phyloP scores from a whole-genome alignment of 2,797 vertebrate species.

The Sitta carolinensis region DNA sequence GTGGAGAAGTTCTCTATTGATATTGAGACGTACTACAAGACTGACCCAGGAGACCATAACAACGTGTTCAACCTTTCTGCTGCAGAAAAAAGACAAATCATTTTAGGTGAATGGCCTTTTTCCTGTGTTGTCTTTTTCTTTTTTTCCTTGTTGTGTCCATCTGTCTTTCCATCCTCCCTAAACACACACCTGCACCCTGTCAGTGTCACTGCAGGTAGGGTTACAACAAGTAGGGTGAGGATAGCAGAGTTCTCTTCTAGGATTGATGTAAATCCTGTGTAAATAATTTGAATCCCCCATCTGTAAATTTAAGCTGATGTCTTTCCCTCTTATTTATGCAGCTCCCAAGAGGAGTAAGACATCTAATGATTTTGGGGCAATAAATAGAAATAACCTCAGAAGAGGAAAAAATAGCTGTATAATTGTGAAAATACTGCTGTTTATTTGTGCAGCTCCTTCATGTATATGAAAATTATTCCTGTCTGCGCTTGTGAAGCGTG shows the following conservation, averaged over 20 bases:
- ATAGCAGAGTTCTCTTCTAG: not conserved
- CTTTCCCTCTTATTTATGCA: not conserved
- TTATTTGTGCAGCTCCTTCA: not conserved
- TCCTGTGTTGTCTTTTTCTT: not conserved
- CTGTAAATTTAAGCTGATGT: not conserved
- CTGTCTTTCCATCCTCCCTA: not conserved
- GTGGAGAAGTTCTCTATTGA: slow-evolving; percentile 99
- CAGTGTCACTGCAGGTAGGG: not conserved
- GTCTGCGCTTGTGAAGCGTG: not conserved
- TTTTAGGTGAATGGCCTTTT: slow-evolving; percentile 80
- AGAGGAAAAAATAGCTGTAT: not conserved
- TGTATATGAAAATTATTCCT: not conserved
- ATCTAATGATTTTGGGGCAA: not conserved
- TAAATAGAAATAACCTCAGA: not conserved
- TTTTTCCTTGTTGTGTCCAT: not conserved
- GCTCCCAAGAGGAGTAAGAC: not conserved
- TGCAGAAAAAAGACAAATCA: slow-evolving; percentile 88
- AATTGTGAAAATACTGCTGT: not conserved
- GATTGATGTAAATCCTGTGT: not conserved
- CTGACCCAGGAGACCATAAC: slow-evolving; percentile 87
- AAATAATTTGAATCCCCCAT: not conserved
- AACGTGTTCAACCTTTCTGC: slow-evolving; percentile 93
- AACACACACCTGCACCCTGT: not conserved
- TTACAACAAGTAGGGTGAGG: not conserved
- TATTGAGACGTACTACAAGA: slow-evolving; percentile 96